These are phyloP conservation scores for Oophaga pumilio DNA, from an alignment of 2,113 vertebrate genomes.

Conservation along the genomic window DNA sequence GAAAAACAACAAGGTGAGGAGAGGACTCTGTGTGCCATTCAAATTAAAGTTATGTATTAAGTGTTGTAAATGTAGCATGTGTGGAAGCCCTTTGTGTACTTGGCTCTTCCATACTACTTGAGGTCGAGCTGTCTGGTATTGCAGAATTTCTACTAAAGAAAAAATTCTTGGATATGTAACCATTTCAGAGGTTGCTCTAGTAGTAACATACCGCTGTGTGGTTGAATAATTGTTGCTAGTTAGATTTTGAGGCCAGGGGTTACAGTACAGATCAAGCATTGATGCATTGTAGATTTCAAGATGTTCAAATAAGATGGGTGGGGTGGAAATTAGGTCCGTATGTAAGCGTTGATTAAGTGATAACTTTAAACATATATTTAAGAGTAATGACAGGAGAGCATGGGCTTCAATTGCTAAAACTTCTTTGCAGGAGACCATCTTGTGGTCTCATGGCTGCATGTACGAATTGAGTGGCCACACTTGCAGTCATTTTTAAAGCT, in stretches of 20 bases:
- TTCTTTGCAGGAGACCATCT: background rate
- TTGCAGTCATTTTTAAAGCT: background rate
- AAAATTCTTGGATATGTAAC: background rate
- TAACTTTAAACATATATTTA: too few relatives aligned
- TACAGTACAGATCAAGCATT: background rate
- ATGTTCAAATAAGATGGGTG: background rate
- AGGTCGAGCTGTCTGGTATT: background rate
- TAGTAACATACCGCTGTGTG: background rate
- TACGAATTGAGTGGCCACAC: too few relatives aligned
- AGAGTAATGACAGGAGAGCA: background rate
- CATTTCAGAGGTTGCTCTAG: background rate
- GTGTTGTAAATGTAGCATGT: background rate
- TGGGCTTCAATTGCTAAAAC: background rate
- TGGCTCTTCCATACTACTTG: background rate
- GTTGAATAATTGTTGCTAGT: background rate
- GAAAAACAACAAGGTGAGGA: constrained; percentile 69
- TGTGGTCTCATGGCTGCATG: background rate
- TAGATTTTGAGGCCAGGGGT: background rate
- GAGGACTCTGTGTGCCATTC: constrained; percentile 40
- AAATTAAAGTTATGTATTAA: background rate
- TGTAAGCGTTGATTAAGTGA: too few relatives aligned
- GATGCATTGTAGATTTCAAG: background rate
- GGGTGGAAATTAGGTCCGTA: too few relatives aligned
- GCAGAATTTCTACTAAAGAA: background rate
- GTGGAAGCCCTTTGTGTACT: background rate